Evolutionary conservation across 2,113 vertebrate genomes (phyloP).

Genomic region (Australoheros scitulus): DNA sequence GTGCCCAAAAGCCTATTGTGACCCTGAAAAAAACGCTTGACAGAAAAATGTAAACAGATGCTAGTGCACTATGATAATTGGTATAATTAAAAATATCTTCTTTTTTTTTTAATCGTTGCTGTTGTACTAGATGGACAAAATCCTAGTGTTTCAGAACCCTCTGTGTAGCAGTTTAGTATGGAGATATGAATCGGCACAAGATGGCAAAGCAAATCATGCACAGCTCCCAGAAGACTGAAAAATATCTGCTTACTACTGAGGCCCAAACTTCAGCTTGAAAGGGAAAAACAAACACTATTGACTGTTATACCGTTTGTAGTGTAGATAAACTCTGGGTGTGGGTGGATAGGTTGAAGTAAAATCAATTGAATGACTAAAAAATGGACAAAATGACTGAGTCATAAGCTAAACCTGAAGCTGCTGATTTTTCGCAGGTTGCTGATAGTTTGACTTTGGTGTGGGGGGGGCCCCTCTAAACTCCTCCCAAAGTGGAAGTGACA

Average conservation of each 20-base stretch:
- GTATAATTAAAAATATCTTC: not conserved
- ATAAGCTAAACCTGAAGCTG: not conserved
- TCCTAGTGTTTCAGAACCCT: not conserved
- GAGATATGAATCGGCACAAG: not conserved
- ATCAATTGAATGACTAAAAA: conserved; percentile 13
- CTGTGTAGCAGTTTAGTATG: not conserved
- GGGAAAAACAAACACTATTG: not conserved
- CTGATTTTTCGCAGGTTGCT: not conserved
- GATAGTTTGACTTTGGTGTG: not conserved
- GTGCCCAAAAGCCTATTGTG: not conserved
- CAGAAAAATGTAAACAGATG: not conserved
- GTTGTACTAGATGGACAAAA: not conserved
- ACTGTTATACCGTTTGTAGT: not conserved
- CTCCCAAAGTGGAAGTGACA: conserved; percentile 18
- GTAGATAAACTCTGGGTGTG: not conserved
- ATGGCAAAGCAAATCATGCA: not conserved
- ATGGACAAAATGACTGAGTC: conserved; percentile 26
- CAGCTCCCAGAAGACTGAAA: not conserved
- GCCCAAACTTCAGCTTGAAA: not conserved
- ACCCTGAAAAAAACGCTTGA: not conserved
- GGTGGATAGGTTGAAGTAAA: conserved; percentile 8
- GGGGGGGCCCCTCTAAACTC: not conserved
- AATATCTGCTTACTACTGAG: not conserved
- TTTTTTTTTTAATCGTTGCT: not conserved
- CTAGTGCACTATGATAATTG: not conserved